Conservation (phyloP, 2,113 vertebrate genomes). For the Rana temporaria region DNA sequence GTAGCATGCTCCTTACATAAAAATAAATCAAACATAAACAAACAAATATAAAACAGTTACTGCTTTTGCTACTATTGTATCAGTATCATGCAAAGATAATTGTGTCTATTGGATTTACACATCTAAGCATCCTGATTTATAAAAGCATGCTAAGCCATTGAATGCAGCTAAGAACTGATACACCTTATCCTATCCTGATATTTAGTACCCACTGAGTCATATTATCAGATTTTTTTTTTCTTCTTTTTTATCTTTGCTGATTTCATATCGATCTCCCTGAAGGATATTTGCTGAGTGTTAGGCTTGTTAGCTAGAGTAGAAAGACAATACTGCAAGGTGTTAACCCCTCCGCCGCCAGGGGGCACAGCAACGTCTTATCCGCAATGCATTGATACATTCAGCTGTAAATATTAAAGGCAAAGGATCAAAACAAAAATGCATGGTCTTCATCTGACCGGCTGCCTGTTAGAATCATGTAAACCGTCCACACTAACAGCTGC, state of each 20-base stretch:
- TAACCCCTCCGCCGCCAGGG: conserved; percentile 49
- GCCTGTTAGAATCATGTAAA: too few relatives aligned
- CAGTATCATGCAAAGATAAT: neutral
- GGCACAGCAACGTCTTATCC: conserved; percentile 33
- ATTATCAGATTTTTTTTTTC: neutral
- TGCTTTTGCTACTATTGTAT: too few relatives aligned
- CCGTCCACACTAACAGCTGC: too few relatives aligned
- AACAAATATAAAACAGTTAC: too few relatives aligned
- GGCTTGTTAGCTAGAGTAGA: conserved; percentile 52
- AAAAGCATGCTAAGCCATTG: neutral
- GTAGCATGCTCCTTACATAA: too few relatives aligned
- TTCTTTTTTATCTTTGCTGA: conserved; percentile 40
- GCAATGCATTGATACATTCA: conserved; percentile 33
- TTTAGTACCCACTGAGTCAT: conserved; percentile 9
- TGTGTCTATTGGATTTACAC: neutral
- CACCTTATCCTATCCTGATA: neutral
- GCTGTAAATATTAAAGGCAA: conserved; percentile 20
- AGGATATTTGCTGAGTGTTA: conserved; percentile 53
- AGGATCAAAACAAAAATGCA: neutral
- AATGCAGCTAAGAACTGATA: neutral
- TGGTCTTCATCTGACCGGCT: too few relatives aligned
- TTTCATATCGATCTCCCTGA: conserved; percentile 46
- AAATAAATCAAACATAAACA: too few relatives aligned
- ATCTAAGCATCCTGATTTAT: neutral
- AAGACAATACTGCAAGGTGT: conserved; percentile 54